phyloP scores from a whole-genome alignment of 2,797 vertebrate species.

The Coreius guichenoti region DNA sequence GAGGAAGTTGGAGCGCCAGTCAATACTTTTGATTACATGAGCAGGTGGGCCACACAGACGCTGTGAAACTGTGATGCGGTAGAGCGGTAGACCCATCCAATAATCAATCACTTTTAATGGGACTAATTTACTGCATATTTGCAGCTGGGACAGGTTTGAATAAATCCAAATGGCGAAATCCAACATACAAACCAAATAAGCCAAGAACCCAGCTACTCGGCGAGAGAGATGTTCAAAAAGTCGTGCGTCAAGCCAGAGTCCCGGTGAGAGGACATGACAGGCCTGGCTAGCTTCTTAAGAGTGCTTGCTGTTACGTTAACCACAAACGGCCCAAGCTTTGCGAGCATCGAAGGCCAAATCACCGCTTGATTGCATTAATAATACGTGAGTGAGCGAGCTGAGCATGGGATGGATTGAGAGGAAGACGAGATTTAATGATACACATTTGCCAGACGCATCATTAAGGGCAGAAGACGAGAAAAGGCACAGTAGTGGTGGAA shows the following conservation, averaged over 20 bases:
- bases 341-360: conserved; percentile 10
- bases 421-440: conserved; percentile 33
- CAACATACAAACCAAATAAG: neutral
- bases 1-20: conserved; percentile 38
- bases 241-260: conserved; percentile 28
- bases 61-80: conserved; percentile 6
- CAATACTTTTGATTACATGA: conserved; percentile 46
- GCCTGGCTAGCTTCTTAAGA: conserved; percentile 31
- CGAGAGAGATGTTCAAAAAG: conserved; percentile 7
- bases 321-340: conserved; percentile 27
- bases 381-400: conserved; percentile 9
- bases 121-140: conserved; percentile 48
- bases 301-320: conserved; percentile 35
- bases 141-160: conserved; percentile 31
- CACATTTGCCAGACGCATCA: conserved; percentile 26
- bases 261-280: conserved; percentile 45
- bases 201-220: neutral
- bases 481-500: conserved; percentile 9
- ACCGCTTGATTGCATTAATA: conserved; percentile 24
- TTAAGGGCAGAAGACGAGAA: conserved; percentile 14
- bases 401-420: conserved; percentile 36
- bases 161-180: conserved; percentile 34
- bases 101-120: conserved; percentile 48
- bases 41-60: conserved; percentile 36
- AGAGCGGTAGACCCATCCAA: conserved; percentile 14